Conservation (phyloP, 2,888 invertebrate genomes). For the Chrysolina haemoptera region DNA sequence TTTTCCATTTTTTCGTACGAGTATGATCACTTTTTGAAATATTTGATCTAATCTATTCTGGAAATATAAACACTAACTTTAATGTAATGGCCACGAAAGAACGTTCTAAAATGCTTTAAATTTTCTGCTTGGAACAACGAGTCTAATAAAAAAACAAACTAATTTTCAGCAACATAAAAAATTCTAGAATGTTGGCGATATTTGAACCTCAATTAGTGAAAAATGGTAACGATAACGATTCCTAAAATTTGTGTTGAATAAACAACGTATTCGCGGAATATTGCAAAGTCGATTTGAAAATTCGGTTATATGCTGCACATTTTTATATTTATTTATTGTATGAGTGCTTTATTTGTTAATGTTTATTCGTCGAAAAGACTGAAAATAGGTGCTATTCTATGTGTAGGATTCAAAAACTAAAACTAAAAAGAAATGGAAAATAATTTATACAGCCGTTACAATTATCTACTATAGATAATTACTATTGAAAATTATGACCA, state of each 20-base stretch:
- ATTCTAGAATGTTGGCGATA: background rate
- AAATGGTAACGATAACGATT: no score
- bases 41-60: background rate
- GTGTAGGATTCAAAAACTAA: no score
- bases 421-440: no score
- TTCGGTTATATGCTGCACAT: no score
- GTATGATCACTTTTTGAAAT: background rate
- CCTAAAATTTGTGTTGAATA: no score
- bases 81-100: background rate
- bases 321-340: no score
- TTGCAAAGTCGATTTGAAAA: no score
- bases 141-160: background rate
- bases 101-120: background rate
- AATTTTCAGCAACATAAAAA: background rate
- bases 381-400: no score
- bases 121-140: background rate
- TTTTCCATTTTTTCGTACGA: conserved; percentile 44
- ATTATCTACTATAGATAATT: background rate
- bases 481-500: background rate
- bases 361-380: no score
- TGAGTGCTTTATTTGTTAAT: no score
- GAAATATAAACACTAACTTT: background rate
- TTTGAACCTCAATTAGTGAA: background rate
- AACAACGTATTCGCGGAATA: no score
- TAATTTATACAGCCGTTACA: background rate